phyloP scores from a whole-genome alignment of 2,888 invertebrate genomes.

The Euphydryas editha region DNA sequence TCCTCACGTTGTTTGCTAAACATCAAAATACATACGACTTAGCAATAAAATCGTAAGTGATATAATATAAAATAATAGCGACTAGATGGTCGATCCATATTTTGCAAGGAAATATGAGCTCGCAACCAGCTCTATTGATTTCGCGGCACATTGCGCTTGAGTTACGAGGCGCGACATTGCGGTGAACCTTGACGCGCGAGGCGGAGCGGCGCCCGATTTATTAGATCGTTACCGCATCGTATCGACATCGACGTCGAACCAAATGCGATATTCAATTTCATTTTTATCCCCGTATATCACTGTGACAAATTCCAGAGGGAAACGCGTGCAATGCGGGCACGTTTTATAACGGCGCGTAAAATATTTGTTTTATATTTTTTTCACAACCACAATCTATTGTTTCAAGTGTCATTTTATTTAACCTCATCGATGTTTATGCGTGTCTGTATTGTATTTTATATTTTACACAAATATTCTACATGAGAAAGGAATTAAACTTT shows the following conservation, averaged over 20 bases:
- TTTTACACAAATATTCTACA: background rate
- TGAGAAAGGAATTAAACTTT: background rate
- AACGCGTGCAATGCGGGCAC: slow-evolving; percentile 64
- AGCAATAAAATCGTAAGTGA: background rate
- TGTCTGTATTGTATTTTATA: background rate
- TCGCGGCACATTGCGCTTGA: slow-evolving; percentile 79
- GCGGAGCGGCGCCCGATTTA: slow-evolving; percentile 70
- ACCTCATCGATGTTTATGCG: background rate
- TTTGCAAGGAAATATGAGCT: slow-evolving; percentile 32
- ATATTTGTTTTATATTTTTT: slow-evolving; percentile 43
- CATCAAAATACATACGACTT: background rate
- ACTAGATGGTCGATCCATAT: slow-evolving; percentile 11
- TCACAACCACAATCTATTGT: slow-evolving; percentile 50
- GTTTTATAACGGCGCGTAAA: slow-evolving; percentile 35
- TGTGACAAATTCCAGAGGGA: slow-evolving; percentile 65
- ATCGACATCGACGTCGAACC: slow-evolving; percentile 55
- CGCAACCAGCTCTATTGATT: slow-evolving; percentile 72
- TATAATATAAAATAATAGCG: background rate
- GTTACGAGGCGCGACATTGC: slow-evolving; percentile 64
- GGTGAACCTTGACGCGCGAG: slow-evolving; percentile 71
- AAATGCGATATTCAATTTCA: slow-evolving; percentile 62
- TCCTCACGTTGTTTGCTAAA: background rate
- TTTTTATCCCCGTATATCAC: slow-evolving; percentile 66
- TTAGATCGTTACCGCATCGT: slow-evolving; percentile 57
- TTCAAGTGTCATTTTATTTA: slow-evolving; percentile 26